Base-by-base conservation (phyloP, 1,140 invertebrate genomes). In the Drosophila setifemur region DNA sequence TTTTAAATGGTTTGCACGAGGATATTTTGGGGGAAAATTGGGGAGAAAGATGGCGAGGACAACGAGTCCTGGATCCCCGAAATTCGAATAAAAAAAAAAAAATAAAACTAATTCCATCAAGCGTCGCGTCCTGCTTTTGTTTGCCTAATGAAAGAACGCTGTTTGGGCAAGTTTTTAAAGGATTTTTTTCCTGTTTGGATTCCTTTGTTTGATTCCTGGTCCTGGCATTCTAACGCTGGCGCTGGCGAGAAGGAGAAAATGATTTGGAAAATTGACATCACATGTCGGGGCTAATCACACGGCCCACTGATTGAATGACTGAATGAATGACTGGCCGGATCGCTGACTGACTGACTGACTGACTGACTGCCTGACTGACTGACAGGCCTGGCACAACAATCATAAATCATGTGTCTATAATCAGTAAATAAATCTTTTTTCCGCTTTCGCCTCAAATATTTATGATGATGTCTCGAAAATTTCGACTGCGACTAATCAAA, bases 81-180 rank as follows among this genome's bases (percentile, higher is more conserved):
- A 25, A 35, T 19, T 16, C 18, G 18, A 16, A 4, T 14, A 18
- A 44, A 33, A 47, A 23, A 47, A 57, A 60, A 55, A 63, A 85
- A 85, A 86, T 86, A 85, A 86, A 85, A 85, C 81, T 85, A 86
- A 85, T 86, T 85, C 81, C 79, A 85, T 85, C 81, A 73, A 77
- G 60, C 69, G 47, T 50, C 75, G 44, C 52, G 45, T 68, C 28
- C 49, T 53, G 69, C 75, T 72, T 79, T 85, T 85, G 79, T 85
- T 85, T 79, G 74, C 64, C 81, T 85, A 85, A 85, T 85, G 79
- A 85, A 85, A 85, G 81, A 86, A 85, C 70, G 70, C 70, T 85
- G 79, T 85, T 74, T 76, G 68, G 79, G 70, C 69, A 85, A 74
- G 79, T 74, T 83, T 83, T 78, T 77, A 78, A 82, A 83, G 78